phyloP scores from a whole-genome alignment of 1,140 invertebrate species.

The Aphis gossypii region DNA sequence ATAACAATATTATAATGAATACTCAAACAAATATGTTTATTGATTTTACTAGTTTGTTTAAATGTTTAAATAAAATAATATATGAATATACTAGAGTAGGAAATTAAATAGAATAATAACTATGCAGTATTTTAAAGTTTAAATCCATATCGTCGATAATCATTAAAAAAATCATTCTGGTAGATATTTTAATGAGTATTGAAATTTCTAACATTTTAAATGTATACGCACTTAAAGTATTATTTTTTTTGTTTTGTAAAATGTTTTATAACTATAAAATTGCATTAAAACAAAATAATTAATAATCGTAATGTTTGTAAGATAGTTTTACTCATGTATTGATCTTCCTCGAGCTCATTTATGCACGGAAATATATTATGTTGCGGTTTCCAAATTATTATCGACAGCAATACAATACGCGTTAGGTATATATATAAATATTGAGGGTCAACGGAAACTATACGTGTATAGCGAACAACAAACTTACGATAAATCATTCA shows the following conservation, averaged over 20 bases:
- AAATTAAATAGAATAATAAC: neutral
- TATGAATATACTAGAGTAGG: neutral
- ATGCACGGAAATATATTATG: neutral
- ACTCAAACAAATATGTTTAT: neutral
- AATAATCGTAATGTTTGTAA: neutral
- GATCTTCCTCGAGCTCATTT: neutral
- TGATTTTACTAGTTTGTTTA: neutral
- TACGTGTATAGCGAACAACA: neutral
- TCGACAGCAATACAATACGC: neutral
- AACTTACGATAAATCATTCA: slow-evolving; percentile 38
- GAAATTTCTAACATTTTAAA: neutral
- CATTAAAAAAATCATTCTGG: neutral
- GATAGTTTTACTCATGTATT: neutral
- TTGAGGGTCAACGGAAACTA: neutral
- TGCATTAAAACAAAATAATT: neutral
- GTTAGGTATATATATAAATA: neutral
- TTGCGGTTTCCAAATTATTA: neutral
- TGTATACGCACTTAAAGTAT: too few species aligned
- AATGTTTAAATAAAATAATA: neutral
- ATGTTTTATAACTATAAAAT: too few species aligned
- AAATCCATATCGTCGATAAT: neutral
- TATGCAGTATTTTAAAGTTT: neutral
- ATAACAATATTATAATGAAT: neutral
- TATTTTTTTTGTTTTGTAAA: too few species aligned
- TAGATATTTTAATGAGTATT: neutral